Percentiles rank a stretch among this genome's conserved stretches.
Evolutionary conservation across 2,113 vertebrate genomes (phyloP).

Genomic region (Anguilla rostrata): DNA sequence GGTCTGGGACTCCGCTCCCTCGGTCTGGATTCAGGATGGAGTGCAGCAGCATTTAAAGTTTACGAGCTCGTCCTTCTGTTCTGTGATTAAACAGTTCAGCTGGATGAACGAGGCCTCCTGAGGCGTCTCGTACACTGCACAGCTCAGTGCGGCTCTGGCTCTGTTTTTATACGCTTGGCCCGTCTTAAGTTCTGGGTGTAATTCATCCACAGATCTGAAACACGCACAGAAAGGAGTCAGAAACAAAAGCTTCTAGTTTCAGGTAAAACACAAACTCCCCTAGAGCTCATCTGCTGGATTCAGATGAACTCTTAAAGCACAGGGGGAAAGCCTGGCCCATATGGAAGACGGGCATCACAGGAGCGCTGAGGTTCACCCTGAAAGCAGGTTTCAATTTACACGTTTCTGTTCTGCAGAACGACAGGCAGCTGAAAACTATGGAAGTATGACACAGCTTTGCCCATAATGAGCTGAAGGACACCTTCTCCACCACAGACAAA

Average conservation of each 20-base stretch:
- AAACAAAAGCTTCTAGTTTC: neutral
- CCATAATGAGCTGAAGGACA: neutral
- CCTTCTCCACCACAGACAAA: too few species aligned
- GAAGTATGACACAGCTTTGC: neutral
- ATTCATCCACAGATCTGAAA: slow-evolving; percentile 29
- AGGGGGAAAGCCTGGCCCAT: neutral
- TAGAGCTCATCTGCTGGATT: too few species aligned
- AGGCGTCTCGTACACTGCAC: slow-evolving; percentile 8
- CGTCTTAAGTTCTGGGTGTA: slow-evolving; percentile 5
- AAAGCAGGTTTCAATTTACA: too few species aligned
- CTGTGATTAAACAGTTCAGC: slow-evolving; percentile 44
- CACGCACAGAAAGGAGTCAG: slow-evolving; percentile 11
- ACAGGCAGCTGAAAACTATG: neutral
- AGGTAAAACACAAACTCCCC: neutral
- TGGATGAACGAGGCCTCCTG: slow-evolving; percentile 29
- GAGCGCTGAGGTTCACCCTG: neutral
- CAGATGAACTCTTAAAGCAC: neutral
- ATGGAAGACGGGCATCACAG: neutral
- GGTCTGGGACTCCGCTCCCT: too few species aligned
- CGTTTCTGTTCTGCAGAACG: neutral
- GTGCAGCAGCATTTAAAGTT: slow-evolving; percentile 42
- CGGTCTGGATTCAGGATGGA: slow-evolving; percentile 39
- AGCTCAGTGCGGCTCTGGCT: neutral
- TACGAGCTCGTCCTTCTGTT: slow-evolving; percentile 42
- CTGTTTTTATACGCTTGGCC: neutral